A percentile compares a stretch with the other conserved stretches of the same genome.
Evolutionary conservation across 2,113 vertebrate species (phyloP).

Genomic region (Lutjanus erythropterus): DNA sequence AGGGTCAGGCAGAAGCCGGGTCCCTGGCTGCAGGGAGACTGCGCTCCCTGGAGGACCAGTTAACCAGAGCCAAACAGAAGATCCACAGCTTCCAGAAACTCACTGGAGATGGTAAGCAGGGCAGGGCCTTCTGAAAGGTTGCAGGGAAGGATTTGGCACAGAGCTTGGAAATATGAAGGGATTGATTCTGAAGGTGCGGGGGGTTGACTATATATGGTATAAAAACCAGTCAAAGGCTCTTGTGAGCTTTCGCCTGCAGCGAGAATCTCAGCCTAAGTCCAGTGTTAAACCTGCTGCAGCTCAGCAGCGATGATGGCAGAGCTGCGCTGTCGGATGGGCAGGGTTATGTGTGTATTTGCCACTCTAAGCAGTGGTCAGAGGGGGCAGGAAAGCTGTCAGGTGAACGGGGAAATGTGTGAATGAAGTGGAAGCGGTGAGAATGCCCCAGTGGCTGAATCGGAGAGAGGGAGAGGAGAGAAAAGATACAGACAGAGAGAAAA

Average conservation of each 20-base stretch:
- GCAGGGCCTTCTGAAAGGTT: conserved; percentile 3
- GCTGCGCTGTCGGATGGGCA: not conserved
- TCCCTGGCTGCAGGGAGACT: conserved; percentile 91
- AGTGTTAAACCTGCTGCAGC: conserved; percentile 33
- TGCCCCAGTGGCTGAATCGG: conserved; percentile 41
- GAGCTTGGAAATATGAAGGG: conserved; percentile 43
- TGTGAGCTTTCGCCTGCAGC: conserved; percentile 47
- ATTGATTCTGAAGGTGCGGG: conserved; percentile 19
- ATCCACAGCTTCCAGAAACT: conserved; percentile 95
- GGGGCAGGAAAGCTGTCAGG: conserved; percentile 62
- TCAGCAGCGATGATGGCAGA: conserved; percentile 30
- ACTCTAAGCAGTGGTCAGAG: conserved; percentile 66
- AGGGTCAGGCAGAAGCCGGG: conserved; percentile 92
- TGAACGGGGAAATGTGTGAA: conserved; percentile 69
- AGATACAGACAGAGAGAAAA: conserved; percentile 57
- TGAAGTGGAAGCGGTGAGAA: conserved; percentile 60
- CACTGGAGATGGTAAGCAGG: conserved; percentile 89
- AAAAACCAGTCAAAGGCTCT: conserved; percentile 33
- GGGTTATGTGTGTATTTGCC: conserved; percentile 49
- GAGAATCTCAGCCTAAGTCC: conserved; percentile 22
- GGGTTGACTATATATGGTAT: conserved; percentile 20
- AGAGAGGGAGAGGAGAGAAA: conserved; percentile 19
- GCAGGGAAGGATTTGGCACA: conserved; percentile 30
- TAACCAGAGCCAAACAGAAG: conserved; percentile 97
- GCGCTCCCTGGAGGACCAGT: conserved; percentile 95